Evolutionary conservation across 2,113 vertebrate genomes (phyloP).

Genomic region (Pogona vitticeps): DNA sequence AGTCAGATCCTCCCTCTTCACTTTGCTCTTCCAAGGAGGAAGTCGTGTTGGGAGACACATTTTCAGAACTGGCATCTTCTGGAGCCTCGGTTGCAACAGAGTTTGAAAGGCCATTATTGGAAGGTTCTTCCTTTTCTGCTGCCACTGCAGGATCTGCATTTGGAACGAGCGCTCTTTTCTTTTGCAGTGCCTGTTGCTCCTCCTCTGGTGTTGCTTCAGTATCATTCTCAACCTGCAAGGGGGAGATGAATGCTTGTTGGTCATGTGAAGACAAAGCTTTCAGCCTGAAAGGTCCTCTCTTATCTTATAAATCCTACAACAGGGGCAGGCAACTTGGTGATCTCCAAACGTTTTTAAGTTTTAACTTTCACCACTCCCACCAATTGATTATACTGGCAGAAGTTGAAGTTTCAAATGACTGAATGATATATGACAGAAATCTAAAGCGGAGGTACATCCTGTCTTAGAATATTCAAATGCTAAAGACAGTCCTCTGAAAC

Average conservation of each 20-base stretch:
- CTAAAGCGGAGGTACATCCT: background rate
- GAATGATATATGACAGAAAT: background rate
- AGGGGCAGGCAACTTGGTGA: no score
- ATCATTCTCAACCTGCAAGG: conserved; percentile 62
- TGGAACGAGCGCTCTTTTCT: conserved; percentile 48
- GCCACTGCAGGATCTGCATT: conserved; percentile 49
- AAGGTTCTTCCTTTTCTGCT: conserved; percentile 61
- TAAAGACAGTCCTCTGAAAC: background rate
- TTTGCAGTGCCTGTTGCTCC: conserved; percentile 50
- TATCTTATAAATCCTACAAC: no score
- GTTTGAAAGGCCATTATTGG: conserved; percentile 66
- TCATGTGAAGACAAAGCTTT: background rate
- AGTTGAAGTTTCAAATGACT: no score
- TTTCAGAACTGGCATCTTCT: conserved; percentile 71
- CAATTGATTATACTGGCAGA: no score
- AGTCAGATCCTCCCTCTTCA: conserved; percentile 68
- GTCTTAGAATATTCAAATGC: background rate
- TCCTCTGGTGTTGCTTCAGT: conserved; percentile 63
- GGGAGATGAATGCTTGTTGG: background rate
- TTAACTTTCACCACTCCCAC: no score
- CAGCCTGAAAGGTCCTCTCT: background rate
- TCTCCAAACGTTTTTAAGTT: no score
- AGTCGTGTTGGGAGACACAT: conserved; percentile 54
- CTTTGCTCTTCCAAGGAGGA: conserved; percentile 73
- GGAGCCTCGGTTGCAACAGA: conserved; percentile 51